Evolutionary conservation across 2,797 vertebrate species (phyloP).

Genomic region (Hafferia zeledoni): DNA sequence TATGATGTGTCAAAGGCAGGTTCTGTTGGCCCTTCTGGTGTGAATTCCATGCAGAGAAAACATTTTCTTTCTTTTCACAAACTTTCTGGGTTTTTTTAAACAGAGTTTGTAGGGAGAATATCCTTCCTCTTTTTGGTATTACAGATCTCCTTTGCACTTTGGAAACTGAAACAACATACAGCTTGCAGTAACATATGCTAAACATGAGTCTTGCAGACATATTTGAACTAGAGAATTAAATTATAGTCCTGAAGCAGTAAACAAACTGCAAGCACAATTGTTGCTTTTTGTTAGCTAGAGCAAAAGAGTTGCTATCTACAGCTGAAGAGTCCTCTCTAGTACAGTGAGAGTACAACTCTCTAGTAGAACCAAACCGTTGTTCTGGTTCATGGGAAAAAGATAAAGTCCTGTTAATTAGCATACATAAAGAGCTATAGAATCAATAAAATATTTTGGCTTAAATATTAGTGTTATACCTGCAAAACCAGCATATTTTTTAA

Average conservation of each 20-base stretch:
- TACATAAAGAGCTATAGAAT: not conserved
- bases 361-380: not conserved
- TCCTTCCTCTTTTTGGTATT: not conserved
- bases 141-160: not conserved
- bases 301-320: not conserved
- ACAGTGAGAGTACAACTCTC: not conserved
- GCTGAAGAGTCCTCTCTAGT: not conserved
- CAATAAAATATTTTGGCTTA: not conserved
- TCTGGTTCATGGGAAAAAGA: not conserved
- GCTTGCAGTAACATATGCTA: not conserved
- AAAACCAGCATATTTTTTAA: not conserved
- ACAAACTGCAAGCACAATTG: not conserved
- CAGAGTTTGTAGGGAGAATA: not conserved
- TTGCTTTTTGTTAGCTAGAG: not conserved
- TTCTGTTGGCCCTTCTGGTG: not conserved
- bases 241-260: not conserved
- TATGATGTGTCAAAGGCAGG: not conserved
- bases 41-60: not conserved
- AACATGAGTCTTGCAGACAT: not conserved
- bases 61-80: not conserved
- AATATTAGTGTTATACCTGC: not conserved
- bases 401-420: not conserved
- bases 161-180: not conserved
- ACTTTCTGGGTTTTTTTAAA: not conserved
- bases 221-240: not conserved